Base-by-base conservation (phyloP, 2,888 invertebrate species). In the Mesochorus sp. region DNA sequence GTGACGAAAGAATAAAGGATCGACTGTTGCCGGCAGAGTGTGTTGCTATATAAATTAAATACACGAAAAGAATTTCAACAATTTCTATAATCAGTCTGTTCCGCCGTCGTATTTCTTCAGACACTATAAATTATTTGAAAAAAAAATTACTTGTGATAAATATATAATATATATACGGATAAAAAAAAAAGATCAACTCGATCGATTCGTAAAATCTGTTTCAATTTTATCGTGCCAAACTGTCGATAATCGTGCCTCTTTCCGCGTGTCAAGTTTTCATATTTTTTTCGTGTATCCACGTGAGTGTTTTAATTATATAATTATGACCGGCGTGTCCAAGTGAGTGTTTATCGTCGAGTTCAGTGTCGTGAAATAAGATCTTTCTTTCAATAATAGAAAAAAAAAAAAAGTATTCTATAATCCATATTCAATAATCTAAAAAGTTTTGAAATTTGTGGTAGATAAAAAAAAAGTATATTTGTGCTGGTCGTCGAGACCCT, bases 211-310 rank as follows among this genome's bases (percentile, higher is more conserved):
- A 24, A 62, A 19, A 53, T 51, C 61, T 51, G 26, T 47, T 42
- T 42, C 21, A 39, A 53, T 66, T 62, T 78, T 62, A 17, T 64
- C 12, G 73, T 78, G 78, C 74, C 77, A 77, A 77, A 68, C 31
- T 44, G 24, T 53, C 31, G 12, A 73, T 62, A 67, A 61, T n/a
- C 62, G 76, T 77, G 76, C 61, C 62, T 73, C 61, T 62, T 14
- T 10, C 31, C 2, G 12, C 8, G 37, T 37, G 12, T 37, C 37
- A 6, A 37, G 49, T 47, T 42, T 6, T 61, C 28, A n/a, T 44
- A 24, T 39, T 19, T 5, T 14, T 0, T 26, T 10, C 19, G 34
- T 34, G 49, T 14, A 28, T 17, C 26, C 5, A 26, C 49, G 49
- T n/a, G n/a, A 39, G 12, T 49, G 44, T 70, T n/a, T 4, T 17